Conservation (phyloP, 2,888 invertebrate genomes). For the Antheraea yamamai region DNA sequence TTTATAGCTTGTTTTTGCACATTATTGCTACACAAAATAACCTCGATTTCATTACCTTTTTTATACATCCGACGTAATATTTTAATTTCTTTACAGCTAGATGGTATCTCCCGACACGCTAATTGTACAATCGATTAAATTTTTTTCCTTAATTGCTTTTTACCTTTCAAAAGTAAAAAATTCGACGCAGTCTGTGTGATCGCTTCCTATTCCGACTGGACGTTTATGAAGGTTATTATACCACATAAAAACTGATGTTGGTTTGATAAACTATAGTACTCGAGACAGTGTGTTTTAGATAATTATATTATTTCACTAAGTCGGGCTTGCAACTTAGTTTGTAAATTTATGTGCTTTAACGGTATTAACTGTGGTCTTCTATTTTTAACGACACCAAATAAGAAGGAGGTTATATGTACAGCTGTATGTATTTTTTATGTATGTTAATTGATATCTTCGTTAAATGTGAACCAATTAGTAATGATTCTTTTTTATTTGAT, state of each 20-base stretch:
- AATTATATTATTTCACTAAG: no score
- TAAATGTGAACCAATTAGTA: no score
- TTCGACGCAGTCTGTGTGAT: slow-evolving; percentile 41
- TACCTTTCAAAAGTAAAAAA: slow-evolving; percentile 36
- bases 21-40: slow-evolving; percentile 44
- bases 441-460: no score
- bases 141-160: slow-evolving; percentile 39
- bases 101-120: slow-evolving; percentile 41
- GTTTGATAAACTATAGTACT: neutral
- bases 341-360: no score
- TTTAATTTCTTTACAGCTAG: slow-evolving; percentile 39
- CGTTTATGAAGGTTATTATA: slow-evolving; percentile 49
- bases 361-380: no score
- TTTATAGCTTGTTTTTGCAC: slow-evolving; percentile 32
- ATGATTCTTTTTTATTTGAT: no score
- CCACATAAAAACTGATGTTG: slow-evolving; percentile 39
- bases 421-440: no score
- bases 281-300: neutral
- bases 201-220: slow-evolving; percentile 45
- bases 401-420: no score
- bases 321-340: no score
- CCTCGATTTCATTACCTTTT: slow-evolving; percentile 49
- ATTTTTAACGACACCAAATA: no score
- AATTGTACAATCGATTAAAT: slow-evolving; percentile 44
- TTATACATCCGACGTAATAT: slow-evolving; percentile 39